A percentile compares a stretch with the other conserved stretches of the same genome.
Evolutionary conservation across 2,113 vertebrate species (phyloP).

Genomic region (Castor canadensis): DNA sequence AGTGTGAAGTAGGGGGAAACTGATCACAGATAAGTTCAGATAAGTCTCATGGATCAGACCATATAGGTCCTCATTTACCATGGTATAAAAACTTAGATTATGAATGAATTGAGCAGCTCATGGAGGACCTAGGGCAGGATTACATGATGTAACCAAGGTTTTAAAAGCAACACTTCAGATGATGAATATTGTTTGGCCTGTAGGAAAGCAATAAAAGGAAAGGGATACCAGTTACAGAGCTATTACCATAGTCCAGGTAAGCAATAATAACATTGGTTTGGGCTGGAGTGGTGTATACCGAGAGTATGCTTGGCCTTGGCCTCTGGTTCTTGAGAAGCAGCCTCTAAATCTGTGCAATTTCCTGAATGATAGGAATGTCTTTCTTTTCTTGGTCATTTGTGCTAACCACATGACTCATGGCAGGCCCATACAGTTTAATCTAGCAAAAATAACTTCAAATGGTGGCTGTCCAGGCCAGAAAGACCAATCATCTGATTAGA

Average conservation of each 20-base stretch:
- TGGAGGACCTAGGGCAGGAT: neutral
- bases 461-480: neutral
- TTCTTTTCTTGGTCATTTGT: neutral
- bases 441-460: neutral
- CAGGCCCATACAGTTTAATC: neutral
- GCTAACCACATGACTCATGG: neutral
- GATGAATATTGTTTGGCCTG: neutral
- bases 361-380: neutral
- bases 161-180: neutral
- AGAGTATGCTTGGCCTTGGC: neutral
- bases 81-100: neutral
- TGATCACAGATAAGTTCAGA: neutral
- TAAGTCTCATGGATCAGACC: neutral
- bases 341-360: neutral
- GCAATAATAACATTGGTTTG: neutral
- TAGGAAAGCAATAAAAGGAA: neutral
- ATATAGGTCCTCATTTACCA: neutral
- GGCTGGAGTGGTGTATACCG: neutral
- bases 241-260: neutral
- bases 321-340: neutral
- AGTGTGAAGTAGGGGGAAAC: neutral
- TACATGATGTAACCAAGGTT: neutral
- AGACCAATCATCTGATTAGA: neutral
- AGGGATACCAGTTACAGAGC: neutral
- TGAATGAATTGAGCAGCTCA: neutral